Evolutionary conservation across 2,888 invertebrate genomes (phyloP).

Genomic region (Ophion ellenae): DNA sequence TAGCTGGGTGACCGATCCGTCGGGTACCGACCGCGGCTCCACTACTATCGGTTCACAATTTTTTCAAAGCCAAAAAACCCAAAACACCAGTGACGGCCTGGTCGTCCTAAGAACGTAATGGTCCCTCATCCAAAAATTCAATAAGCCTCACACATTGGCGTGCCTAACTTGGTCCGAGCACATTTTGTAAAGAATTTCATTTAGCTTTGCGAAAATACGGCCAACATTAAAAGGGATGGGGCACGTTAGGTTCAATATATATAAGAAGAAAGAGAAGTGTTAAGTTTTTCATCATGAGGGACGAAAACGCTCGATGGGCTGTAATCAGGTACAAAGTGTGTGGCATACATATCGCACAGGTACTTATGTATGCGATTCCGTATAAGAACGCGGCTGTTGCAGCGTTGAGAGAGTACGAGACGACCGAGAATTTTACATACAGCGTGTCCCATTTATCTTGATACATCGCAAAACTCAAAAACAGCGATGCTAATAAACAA

Average conservation of each 20-base stretch:
- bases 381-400: constrained; percentile 58
- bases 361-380: constrained; percentile 1
- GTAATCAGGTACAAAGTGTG: constrained; percentile 55
- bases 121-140: neutral
- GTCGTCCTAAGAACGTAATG: neutral
- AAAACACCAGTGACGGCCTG: neutral
- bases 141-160: neutral
- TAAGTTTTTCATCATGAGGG: constrained; percentile 62
- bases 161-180: neutral
- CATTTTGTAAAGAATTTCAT: neutral
- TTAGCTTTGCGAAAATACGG: neutral
- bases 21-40: neutral
- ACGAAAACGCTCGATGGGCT: constrained; percentile 52
- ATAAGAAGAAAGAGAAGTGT: constrained; percentile 57
- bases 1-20: too few species aligned
- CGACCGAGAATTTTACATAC: constrained; percentile 55
- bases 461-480: neutral
- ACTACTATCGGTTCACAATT: neutral
- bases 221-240: constrained; percentile 5
- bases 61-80: neutral
- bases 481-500: too few species aligned
- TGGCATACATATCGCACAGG: neutral
- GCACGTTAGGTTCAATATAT: constrained; percentile 30
- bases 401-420: constrained; percentile 43
- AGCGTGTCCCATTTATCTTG: neutral